phyloP scores from a whole-genome alignment of 2,888 invertebrate genomes.

The Malacosoma neustria region DNA sequence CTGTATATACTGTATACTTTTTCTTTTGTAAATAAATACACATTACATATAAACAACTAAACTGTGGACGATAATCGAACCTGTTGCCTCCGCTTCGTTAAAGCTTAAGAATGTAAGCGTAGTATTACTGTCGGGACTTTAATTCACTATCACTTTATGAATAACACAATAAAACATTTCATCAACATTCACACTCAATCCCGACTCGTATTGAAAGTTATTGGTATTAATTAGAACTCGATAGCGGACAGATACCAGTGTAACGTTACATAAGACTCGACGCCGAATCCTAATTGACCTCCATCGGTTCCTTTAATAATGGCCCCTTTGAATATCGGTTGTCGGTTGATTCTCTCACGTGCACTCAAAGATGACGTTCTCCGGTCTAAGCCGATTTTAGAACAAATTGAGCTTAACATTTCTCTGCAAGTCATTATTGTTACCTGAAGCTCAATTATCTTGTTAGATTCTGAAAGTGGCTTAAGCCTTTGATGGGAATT shows the following conservation, averaged over 20 bases:
- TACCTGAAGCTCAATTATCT: not conserved
- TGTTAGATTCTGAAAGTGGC: no score
- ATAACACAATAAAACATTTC: constrained; percentile 21
- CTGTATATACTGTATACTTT: no score
- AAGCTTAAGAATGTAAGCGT: no score
- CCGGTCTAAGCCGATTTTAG: constrained; percentile 49
- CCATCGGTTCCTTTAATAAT: constrained; percentile 49
- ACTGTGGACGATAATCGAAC: no score
- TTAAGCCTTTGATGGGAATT: no score
- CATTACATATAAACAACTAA: no score
- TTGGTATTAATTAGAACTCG: constrained; percentile 30
- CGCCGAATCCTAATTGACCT: constrained; percentile 51
- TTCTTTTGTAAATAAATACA: no score
- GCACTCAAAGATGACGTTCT: constrained; percentile 44
- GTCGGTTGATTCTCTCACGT: constrained; percentile 41
- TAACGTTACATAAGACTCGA: constrained; percentile 21
- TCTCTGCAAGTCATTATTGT: not conserved
- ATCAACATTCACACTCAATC: constrained; percentile 19
- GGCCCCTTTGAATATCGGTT: constrained; percentile 52
- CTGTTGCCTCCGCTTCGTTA: no score
- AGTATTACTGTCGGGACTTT: constrained; percentile 1
- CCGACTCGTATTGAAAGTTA: constrained; percentile 18
- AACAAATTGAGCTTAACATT: constrained; percentile 1
- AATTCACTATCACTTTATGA: constrained; percentile 15
- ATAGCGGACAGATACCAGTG: constrained; percentile 21